Base-by-base conservation (phyloP, 1,140 invertebrate genomes). In the Euglossa dilemma region DNA sequence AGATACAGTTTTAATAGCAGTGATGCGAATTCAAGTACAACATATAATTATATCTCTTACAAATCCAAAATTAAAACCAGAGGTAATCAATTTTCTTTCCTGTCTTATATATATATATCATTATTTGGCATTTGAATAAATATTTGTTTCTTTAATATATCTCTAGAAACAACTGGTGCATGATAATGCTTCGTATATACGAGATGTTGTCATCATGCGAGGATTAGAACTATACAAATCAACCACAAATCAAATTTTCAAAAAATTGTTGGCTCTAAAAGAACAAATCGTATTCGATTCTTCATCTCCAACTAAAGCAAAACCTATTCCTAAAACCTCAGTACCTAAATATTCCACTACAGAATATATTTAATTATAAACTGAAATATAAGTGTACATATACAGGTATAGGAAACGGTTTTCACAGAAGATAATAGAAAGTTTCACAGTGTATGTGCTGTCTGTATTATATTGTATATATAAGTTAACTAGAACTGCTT, bases 21-120 rank as follows among this genome's bases (percentile, higher is more conserved):
- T 97, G 12, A 96, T 97, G 91, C 94, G 95, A 63, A 95, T 96
- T 25, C 96, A 97, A 92, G 90, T 97, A 50, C 94, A 94, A 75
- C 96, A 97, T 92, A 92, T 97, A 45, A 95, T 95, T 72, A 85
- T 92, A 28, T 95, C 96, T 1, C 91, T 97, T 14, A 93, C 93
- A 43, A 95, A 95, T 88, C 95, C 95, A 45, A 95, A 95, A 83
- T 95, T 96, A 28, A 93, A 94, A 81, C 92, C 93, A 73, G 95
- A 97, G 93, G 96, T 96, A 94, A 91, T 20, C 5, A 23, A 36
- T 57, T 45, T 52, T 16, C 47, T 54, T 52, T 6, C 8, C 0
- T 63, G 0, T 5, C 47, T 18, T n/a, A 8, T 56, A 4, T 59
- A 45, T 2, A 66, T 67, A 20, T 50, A 69, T n/a, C n/a, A n/a